Percentiles rank a stretch among this genome's conserved stretches.
These are phyloP conservation scores for Sogatella furcifera DNA, from an alignment of 1,140 invertebrate genomes.

Conservation along the genomic window DNA sequence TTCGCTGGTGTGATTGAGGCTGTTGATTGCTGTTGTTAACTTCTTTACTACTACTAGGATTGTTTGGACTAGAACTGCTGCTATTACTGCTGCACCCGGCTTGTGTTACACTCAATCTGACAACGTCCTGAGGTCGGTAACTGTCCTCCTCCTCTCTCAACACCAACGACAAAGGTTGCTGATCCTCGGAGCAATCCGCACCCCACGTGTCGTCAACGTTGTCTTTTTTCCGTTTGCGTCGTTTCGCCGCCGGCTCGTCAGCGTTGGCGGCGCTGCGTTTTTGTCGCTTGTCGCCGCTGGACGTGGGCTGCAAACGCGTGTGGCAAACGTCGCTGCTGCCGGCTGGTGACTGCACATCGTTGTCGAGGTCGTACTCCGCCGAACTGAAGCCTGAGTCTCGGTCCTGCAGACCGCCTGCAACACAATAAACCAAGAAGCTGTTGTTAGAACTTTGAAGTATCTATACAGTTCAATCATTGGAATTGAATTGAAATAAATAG, in stretches of 20 bases:
- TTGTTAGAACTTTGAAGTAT: too few species aligned
- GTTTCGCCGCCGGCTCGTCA: slow-evolving; percentile 21
- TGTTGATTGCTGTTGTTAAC: slow-evolving; percentile 25
- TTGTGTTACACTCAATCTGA: neutral
- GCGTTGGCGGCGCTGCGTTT: slow-evolving; percentile 53
- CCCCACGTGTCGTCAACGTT: slow-evolving; percentile 33
- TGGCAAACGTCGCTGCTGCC: slow-evolving; percentile 60
- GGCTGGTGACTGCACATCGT: slow-evolving; percentile 44
- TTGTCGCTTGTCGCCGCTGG: slow-evolving; percentile 50
- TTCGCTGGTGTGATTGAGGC: slow-evolving; percentile 57
- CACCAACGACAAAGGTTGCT: slow-evolving; percentile 39
- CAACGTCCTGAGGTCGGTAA: slow-evolving; percentile 26
- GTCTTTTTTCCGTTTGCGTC: slow-evolving; percentile 23
- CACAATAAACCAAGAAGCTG: too few species aligned
- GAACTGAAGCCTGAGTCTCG: slow-evolving; percentile 37
- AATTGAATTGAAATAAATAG: too few species aligned
- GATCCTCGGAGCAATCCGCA: slow-evolving; percentile 25
- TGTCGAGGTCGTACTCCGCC: slow-evolving; percentile 51
- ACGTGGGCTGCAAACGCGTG: slow-evolving; percentile 49
- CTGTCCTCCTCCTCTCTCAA: slow-evolving; percentile 26
- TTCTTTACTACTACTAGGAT: slow-evolving; percentile 26
- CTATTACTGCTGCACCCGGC: neutral
- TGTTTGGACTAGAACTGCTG: neutral
- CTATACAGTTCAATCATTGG: too few species aligned
- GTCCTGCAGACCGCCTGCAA: slow-evolving; percentile 33